phyloP scores from a whole-genome alignment of 1,140 invertebrate species.

The Leptinotarsa undecemlineata region DNA sequence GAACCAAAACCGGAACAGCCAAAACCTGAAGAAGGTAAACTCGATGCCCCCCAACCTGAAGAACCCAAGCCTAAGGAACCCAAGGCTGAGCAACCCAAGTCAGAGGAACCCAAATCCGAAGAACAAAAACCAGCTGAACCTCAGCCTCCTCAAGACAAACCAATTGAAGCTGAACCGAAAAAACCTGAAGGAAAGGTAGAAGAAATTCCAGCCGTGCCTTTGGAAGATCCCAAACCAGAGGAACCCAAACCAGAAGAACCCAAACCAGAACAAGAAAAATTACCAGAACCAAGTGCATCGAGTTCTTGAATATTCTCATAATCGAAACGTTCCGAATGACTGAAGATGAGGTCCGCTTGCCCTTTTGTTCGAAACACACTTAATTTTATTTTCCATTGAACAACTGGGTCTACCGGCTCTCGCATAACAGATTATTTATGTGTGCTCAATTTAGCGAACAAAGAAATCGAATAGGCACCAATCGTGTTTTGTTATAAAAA shows the following conservation, averaged over 20 bases:
- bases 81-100: background rate
- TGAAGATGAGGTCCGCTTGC: conserved; percentile 48
- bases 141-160: conserved; percentile 6
- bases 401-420: conserved; percentile 46
- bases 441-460: conserved; percentile 41
- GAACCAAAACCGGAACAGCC: conserved; percentile 15
- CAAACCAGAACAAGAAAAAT: conserved; percentile 43
- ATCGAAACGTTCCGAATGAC: conserved; percentile 31
- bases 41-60: background rate
- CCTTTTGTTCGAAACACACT: conserved; percentile 46
- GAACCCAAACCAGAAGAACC: conserved; percentile 30
- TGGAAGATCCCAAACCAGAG: conserved; percentile 21
- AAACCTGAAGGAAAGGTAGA: conserved; percentile 33
- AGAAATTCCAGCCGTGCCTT: conserved; percentile 28
- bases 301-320: conserved; percentile 43
- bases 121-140: conserved; percentile 20
- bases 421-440: conserved; percentile 42
- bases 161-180: conserved; percentile 26
- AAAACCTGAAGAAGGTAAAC: conserved; percentile 16
- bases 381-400: conserved; percentile 44
- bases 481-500: conserved; percentile 43
- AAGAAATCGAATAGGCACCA: conserved; percentile 25
- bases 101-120: conserved; percentile 37
- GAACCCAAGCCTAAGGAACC: conserved; percentile 5
- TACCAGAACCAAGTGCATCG: conserved; percentile 46